Evolutionary conservation across 2,797 vertebrate genomes (phyloP), one percentile per base, ranked within the genome.

Genomic region (Etheostoma perlongum): DNA sequence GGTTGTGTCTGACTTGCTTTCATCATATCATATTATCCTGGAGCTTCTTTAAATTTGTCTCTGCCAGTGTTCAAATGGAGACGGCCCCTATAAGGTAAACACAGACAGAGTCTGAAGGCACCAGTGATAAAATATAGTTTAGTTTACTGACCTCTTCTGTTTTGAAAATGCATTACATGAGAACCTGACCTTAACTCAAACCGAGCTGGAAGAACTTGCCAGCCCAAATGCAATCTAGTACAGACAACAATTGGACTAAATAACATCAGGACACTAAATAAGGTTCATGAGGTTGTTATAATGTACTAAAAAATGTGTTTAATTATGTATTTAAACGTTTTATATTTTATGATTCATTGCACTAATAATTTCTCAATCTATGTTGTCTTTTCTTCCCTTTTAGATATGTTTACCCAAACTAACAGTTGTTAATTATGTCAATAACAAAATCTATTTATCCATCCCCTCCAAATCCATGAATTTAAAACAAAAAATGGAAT

Each of bases 101-200:
- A 0, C 19, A 60, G 57, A 57, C 23, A 42, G 6, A 65, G n/a
- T 47, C 51, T 48, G 63, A n/a, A 81, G 68, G 36, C 30, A 16
- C 33, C 15, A 23, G 8, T 4, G 3, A 55, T 54, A 21, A 78
- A 21, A 30, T 23, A 23, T 46, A 11, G 11, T 13, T 72, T 68
- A 81, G 53, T 63, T 53, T 71, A 77, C 76, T 86, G 91, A 84
- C 89, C 89, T 90, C 92, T 90, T 74, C 71, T 91, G 93, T 54
- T 65, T 46, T 53, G 7, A 67, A 54, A 46, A 21, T 42, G 78
- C 18, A 87, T 13, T 86, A 62, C 88, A 86, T 18, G 6, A 71
- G 7, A 25, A 36, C 14, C 8, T 14, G 2, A 52, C 3, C 13
- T 1, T 27, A 12, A 6, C 7, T 19, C 23, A 44, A 16, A 2